Evolutionary conservation across 2,888 invertebrate genomes (phyloP).

Genomic region (Melolontha melolontha): DNA sequence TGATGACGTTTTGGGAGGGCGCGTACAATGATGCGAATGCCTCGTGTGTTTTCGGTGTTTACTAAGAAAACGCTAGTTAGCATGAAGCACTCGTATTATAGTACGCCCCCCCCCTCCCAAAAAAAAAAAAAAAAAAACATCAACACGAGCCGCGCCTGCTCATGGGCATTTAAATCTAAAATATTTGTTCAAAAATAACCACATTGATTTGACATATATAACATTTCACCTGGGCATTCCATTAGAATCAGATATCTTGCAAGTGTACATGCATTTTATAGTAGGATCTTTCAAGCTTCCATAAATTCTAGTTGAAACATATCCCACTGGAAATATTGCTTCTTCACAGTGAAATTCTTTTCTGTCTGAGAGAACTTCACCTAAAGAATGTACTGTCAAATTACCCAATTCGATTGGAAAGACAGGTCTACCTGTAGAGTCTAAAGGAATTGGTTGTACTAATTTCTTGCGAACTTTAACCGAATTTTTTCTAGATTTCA

Average conservation of each 20-base stretch:
- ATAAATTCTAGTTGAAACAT: constrained; percentile 80
- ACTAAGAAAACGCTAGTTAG: too few relatives aligned
- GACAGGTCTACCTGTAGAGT: constrained; percentile 75
- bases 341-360: constrained; percentile 78
- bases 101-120: too few relatives aligned
- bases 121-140: too few relatives aligned
- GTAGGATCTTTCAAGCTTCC: constrained; percentile 78
- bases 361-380: constrained; percentile 78
- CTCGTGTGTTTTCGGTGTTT: too few relatives aligned
- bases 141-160: too few relatives aligned
- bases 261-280: constrained; percentile 80
- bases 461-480: constrained; percentile 64
- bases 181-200: too few relatives aligned
- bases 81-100: too few relatives aligned
- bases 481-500: constrained; percentile 51
- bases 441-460: constrained; percentile 74
- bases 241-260: constrained; percentile 82
- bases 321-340: constrained; percentile 82
- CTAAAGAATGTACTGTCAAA: constrained; percentile 78
- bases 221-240: constrained; percentile 72
- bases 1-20: too few relatives aligned
- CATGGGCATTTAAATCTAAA: too few relatives aligned
- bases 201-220: too few relatives aligned
- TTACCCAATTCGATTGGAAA: constrained; percentile 80
- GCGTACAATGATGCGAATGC: too few relatives aligned